phyloP scores from a whole-genome alignment of 2,797 vertebrate genomes.

The Heterohyrax brucei region DNA sequence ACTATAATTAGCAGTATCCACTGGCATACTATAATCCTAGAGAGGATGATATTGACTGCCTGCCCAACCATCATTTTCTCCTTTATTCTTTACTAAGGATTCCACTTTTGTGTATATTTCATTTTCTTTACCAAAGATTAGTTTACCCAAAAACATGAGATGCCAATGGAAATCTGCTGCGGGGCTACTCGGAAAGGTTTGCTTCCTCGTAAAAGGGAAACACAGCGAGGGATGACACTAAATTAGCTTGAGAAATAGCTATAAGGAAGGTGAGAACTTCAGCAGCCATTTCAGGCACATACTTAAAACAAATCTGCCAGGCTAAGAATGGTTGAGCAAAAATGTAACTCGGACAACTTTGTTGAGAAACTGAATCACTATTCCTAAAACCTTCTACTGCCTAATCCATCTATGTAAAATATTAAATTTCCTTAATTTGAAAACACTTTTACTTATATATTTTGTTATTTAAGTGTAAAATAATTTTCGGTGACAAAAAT shows the following conservation, averaged over 20 bases:
- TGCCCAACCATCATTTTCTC: not conserved
- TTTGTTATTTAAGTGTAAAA: not conserved
- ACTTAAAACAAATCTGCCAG: not conserved
- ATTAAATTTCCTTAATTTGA: not conserved
- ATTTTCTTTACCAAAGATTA: conserved; percentile 17
- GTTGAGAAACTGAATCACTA: not conserved
- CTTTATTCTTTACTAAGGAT: conserved; percentile 13
- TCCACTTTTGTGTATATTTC: not conserved
- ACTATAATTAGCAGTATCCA: conserved; percentile 8
- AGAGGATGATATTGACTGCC: not conserved
- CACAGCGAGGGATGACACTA: not conserved
- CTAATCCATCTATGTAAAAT: not conserved
- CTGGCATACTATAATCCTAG: not conserved
- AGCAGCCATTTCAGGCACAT: not conserved
- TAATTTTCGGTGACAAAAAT: not conserved
- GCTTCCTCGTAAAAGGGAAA: conserved; percentile 8
- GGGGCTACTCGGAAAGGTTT: not conserved
- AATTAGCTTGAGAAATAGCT: not conserved
- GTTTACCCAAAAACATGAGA: not conserved
- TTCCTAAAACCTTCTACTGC: not conserved
- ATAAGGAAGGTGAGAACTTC: conserved; percentile 10
- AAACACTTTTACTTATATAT: not conserved
- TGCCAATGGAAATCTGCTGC: not conserved
- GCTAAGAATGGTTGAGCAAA: not conserved
- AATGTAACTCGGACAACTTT: not conserved